Evolutionary conservation across 2,888 invertebrate genomes (phyloP).

Genomic region (Sarcophaga variegata): DNA sequence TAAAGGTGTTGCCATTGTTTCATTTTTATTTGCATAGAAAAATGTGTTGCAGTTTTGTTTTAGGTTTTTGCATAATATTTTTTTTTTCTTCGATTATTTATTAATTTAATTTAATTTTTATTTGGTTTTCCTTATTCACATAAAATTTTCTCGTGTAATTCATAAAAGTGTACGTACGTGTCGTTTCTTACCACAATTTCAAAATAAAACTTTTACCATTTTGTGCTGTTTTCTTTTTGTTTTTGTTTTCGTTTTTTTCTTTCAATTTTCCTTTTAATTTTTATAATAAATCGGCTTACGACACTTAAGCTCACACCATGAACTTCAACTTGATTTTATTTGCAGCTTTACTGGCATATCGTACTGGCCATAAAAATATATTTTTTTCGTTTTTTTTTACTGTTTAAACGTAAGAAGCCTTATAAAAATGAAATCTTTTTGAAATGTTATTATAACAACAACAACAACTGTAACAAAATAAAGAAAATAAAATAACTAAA

Average conservation of each 20-base stretch:
- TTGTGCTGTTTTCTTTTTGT: conserved; percentile 9
- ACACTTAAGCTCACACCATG: conserved; percentile 71
- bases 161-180: conserved; percentile 34
- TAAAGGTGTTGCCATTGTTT: too few relatives aligned
- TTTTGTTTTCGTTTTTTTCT: not conserved
- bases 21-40: too few relatives aligned
- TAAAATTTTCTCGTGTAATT: not conserved
- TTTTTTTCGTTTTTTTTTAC: conserved; percentile 18
- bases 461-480: conserved; percentile 17
- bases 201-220: not conserved
- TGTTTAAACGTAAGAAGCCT: conserved; percentile 53
- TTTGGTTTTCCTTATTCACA: not conserved
- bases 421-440: conserved; percentile 63
- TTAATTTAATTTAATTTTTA: not conserved
- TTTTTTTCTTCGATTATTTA: too few relatives aligned
- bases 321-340: conserved; percentile 71
- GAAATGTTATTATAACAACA: conserved; percentile 52
- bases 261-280: conserved; percentile 36
- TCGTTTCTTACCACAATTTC: conserved; percentile 49
- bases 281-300: conserved; percentile 69
- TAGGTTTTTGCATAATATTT: too few relatives aligned
- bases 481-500: conserved; percentile 20
- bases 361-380: conserved; percentile 47
- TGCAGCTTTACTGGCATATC: conserved; percentile 25
- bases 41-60: too few relatives aligned